Evolutionary conservation across 1,140 invertebrate genomes (phyloP), one percentile per base, ranked within the genome.

Genomic region (Magallana angulata): DNA sequence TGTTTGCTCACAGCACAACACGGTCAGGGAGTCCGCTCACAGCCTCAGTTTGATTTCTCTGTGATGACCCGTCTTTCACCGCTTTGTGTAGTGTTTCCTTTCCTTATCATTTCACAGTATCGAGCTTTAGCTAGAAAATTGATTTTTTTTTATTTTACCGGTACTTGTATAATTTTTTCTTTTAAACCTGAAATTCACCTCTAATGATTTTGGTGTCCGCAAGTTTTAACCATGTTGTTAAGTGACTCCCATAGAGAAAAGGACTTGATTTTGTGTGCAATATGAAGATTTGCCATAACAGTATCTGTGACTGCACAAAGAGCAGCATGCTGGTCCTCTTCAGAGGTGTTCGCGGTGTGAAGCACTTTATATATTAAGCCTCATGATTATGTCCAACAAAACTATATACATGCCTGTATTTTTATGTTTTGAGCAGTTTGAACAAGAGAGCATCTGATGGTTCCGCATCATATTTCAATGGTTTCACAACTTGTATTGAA

Each of bases 231-330:
- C 60, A 62, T n/a, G n/a, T 62, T 62, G 14, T 62, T 16, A 18
- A 76, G 24, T 30, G 68, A 76, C 68, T 76, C 68, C 68, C 68
- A 30, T 36, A 12, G 68, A 76, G 11, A 76, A 30, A 36, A 48
- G 36, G 9, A 36, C 30, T 76, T 76, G 14, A 48, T 36, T 36
- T 76, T 76, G 68, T 76, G 68, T 76, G 68, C 68, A 76, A 76
- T 76, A 76, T 76, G 68, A 76, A 76, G 24, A 30, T 76, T 30
- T 76, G 68, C 68, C 68, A 76, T 76, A 62, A 62, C 60, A 62
- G n/a, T 12, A 62, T 62, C 24, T 30, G 36, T 76, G 8, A 30
- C 24, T 18, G 11, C 18, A 76, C 68, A 30, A 30, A 36, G 9
- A 36, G 68, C 24, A 76, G 68, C 68, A 76, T 76, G 68, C 68